A percentile compares a stretch with the other conserved stretches of the same genome.
Conservation (phyloP, 2,888 invertebrate genomes). For the Drosophila robusta region DNA sequence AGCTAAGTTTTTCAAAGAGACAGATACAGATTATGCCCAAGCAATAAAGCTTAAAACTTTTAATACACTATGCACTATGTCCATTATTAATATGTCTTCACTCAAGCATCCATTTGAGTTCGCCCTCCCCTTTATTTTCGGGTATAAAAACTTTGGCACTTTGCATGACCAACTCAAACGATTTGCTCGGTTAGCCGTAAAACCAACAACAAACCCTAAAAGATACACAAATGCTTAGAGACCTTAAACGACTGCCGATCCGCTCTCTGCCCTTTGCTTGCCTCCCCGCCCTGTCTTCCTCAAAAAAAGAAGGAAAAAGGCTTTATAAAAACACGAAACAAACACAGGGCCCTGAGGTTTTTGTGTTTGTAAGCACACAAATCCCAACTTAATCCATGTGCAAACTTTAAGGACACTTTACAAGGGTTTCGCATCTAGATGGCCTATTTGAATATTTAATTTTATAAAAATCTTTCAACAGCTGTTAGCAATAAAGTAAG, state of each 20-base stretch:
- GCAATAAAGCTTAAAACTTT: constrained; percentile 50
- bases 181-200: constrained; percentile 73
- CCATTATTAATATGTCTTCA: constrained; percentile 60
- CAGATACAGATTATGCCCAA: constrained; percentile 22
- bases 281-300: not conserved
- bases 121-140: constrained; percentile 11
- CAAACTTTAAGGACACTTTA: constrained; percentile 74
- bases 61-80: constrained; percentile 41
- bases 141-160: constrained; percentile 73
- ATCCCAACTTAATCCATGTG: constrained; percentile 71
- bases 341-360: constrained; percentile 47
- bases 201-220: constrained; percentile 64
- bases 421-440: constrained; percentile 54
- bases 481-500: constrained; percentile 52
- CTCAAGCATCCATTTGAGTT: constrained; percentile 48
- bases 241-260: constrained; percentile 64
- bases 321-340: constrained; percentile 55
- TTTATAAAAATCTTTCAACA: constrained; percentile 53
- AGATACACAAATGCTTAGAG: constrained; percentile 67
- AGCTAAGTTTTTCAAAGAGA: not conserved
- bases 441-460: constrained; percentile 69
- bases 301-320: constrained; percentile 38
- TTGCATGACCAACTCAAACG: constrained; percentile 75
- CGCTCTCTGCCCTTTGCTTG: not conserved
- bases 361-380: constrained; percentile 57